Percentiles rank a stretch among this genome's conserved stretches.
Evolutionary conservation across 1,140 invertebrate species (phyloP).

Genomic region (Saccostrea cuccullata): DNA sequence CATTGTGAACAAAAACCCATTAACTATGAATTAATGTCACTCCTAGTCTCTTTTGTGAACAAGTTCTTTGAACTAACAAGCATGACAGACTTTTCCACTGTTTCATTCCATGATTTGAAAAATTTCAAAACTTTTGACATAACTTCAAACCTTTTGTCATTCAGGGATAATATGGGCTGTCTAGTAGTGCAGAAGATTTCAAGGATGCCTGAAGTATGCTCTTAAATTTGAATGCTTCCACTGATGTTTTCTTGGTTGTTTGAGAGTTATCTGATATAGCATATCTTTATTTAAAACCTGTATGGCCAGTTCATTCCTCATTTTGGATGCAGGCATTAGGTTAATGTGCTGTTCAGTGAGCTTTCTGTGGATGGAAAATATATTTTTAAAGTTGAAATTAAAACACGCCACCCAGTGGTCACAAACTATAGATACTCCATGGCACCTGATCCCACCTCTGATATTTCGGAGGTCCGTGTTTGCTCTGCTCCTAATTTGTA

Average conservation of each 20-base stretch:
- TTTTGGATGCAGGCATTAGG: slow-evolving; percentile 51
- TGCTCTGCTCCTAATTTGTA: too few species aligned
- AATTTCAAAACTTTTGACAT: not conserved
- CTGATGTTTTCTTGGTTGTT: slow-evolving; percentile 20
- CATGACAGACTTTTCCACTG: slow-evolving; percentile 11
- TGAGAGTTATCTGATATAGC: slow-evolving; percentile 50
- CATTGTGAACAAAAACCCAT: slow-evolving; percentile 30
- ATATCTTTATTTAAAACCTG: slow-evolving; percentile 53
- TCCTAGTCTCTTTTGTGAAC: slow-evolving; percentile 18
- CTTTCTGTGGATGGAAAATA: slow-evolving; percentile 45
- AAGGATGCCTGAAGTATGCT: slow-evolving; percentile 5
- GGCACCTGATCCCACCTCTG: too few species aligned
- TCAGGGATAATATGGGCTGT: not conserved
- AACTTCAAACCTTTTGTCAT: not conserved
- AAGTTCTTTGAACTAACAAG: not conserved
- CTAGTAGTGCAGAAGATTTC: slow-evolving; percentile 33
- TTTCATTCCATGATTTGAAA: slow-evolving; percentile 28
- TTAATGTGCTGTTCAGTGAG: slow-evolving; percentile 53
- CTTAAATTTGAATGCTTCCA: too few species aligned
- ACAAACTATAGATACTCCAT: slow-evolving; percentile 44
- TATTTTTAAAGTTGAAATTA: slow-evolving; percentile 39
- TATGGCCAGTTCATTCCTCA: slow-evolving; percentile 53
- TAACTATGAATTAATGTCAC: slow-evolving; percentile 33
- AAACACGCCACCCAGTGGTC: slow-evolving; percentile 50
- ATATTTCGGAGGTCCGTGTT: too few species aligned